Conservation (phyloP, 2,113 vertebrate genomes). For the Stegostoma tigrinum region DNA sequence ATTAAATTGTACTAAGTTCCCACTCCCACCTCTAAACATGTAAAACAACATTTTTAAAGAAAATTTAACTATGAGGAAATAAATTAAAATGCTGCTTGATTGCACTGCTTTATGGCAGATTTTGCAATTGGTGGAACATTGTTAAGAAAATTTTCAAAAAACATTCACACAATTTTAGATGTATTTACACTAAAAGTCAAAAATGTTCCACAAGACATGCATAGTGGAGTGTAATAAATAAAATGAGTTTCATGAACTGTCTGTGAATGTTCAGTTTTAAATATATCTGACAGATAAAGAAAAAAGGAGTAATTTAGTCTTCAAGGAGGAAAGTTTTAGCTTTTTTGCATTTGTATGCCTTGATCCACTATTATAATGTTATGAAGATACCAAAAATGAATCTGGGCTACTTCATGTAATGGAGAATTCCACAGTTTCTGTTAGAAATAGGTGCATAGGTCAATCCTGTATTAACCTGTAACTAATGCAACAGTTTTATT, state of each 20-base stretch:
- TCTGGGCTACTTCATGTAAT: not conserved
- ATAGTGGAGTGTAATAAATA: not conserved
- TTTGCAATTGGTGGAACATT: not conserved
- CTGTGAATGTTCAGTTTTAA: not conserved
- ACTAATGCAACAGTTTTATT: not conserved
- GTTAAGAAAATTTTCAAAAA: not conserved
- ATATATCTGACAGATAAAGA: not conserved
- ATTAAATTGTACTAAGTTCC: not conserved
- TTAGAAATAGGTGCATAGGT: not conserved
- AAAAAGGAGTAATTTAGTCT: not conserved
- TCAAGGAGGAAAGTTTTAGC: not conserved
- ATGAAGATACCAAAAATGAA: not conserved
- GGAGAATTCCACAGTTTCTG: not conserved
- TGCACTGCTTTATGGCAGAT: not conserved
- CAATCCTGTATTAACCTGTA: not conserved
- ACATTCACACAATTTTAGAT: not conserved
- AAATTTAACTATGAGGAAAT: not conserved
- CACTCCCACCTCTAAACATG: not conserved
- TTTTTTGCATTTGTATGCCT: not conserved
- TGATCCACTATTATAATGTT: not conserved
- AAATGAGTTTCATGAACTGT: not conserved
- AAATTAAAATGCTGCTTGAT: not conserved
- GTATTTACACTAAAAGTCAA: not conserved
- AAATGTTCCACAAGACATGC: not conserved
- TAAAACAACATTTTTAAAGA: not conserved